Evolutionary conservation across 2,113 vertebrate genomes (phyloP), one percentile per base, ranked within the genome.

Genomic region (Thamnophis sirtalis): DNA sequence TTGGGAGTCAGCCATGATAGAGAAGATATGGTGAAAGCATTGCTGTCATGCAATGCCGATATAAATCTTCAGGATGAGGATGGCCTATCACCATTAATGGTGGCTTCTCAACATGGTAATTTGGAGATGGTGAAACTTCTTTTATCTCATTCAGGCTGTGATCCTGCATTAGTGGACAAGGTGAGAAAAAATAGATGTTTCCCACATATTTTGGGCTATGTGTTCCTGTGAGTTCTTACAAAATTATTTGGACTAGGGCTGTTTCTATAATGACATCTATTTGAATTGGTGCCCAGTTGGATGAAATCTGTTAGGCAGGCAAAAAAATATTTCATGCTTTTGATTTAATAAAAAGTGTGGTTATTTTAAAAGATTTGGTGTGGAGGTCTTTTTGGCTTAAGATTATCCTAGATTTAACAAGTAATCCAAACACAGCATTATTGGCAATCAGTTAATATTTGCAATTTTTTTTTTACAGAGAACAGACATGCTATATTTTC

Each of bases 51-150:
- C 95, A 96, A 92, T 68, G 98, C 98, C 0, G 97, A 98, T 0
- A 93, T 98, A 94, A 98, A 98, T 95, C 95, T 97, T 92, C 97
- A 97, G 93, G 98, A 98, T 22, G 95, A 97, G 3, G 93, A 97
- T 28, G 98, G 98, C 15, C 95, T 54, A 0, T 97, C 98, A 0
- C 98, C 98, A 5, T 96, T 98, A 94, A 98, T 98, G 97, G 92
- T 98, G 91, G 98, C 98, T 93, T 97, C 96, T 93, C 96, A 89
- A 92, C 96, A 96, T 22, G 97, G 98, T 94, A 98, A 97, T 0
- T 0, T 93, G 0, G 95, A 98, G 91, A 96, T 98, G 1, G 97
- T 97, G 11, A 56, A 95, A 86, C 97, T 98, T 60, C 97, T 98
- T 21, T 38, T 98, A 95, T 96, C 96, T 28, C 97, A 97, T 26